A percentile compares a stretch with the other conserved stretches of the same genome.
Evolutionary conservation across 2,888 invertebrate genomes (phyloP).

Genomic region (Hemicrepidius hirtus): DNA sequence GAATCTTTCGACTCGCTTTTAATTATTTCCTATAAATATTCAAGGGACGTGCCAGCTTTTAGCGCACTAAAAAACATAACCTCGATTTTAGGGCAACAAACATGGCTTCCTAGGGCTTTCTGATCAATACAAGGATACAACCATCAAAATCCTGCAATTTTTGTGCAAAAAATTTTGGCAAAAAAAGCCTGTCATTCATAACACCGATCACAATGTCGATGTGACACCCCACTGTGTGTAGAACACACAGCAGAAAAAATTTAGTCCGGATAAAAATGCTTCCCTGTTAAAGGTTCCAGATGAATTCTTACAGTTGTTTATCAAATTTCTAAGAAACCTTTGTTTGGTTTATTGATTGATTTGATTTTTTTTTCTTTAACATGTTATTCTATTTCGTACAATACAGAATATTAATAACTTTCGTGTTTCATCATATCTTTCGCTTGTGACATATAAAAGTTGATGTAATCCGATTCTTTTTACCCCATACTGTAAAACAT

Average conservation of each 20-base stretch:
- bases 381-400: background rate
- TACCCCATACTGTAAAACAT: too few species aligned
- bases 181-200: slow-evolving; percentile 24
- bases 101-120: slow-evolving; percentile 15
- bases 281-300: background rate
- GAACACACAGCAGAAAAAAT: slow-evolving; percentile 11
- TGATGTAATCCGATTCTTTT: too few species aligned
- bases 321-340: background rate
- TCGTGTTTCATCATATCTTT: too few species aligned
- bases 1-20: slow-evolving; percentile 42
- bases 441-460: too few species aligned
- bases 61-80: slow-evolving; percentile 36
- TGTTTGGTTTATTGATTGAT: background rate
- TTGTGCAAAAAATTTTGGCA: background rate
- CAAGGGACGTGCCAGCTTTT: slow-evolving; percentile 34
- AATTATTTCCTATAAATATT: slow-evolving; percentile 47
- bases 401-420: too few species aligned
- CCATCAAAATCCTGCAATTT: background rate
- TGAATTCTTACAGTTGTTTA: slow-evolving; percentile 11
- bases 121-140: slow-evolving; percentile 19
- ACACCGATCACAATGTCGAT: slow-evolving; percentile 15
- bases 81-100: slow-evolving; percentile 28
- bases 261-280: slow-evolving; percentile 9
- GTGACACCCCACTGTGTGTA: slow-evolving; percentile 10
- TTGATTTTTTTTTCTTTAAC: slow-evolving; percentile 4